Evolutionary conservation across 2,113 vertebrate species (phyloP), one percentile per base, ranked within the genome.

Genomic region (Eudyptes chrysolophus): DNA sequence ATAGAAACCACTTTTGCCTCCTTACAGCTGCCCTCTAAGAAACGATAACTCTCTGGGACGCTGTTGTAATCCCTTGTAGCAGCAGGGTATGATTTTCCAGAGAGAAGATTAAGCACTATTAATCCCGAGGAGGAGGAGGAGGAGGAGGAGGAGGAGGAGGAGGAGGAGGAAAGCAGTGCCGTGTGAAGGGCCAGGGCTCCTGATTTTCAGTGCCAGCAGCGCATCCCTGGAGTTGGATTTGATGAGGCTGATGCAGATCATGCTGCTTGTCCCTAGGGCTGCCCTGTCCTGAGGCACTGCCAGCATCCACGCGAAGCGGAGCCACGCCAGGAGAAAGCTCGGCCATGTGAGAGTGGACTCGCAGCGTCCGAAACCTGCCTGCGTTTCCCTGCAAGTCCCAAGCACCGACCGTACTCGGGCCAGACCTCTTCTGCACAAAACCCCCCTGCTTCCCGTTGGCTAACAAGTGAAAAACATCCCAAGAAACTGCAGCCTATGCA

Each of bases 271-370:
- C 60, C 24, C 68, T 6, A 34, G 20, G 9, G 48, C 22, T 40
- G 30, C 20, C 46, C 22, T 4, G 4, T 21, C 29, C 70, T 1
- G 2, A 69, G 52, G 13, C 3, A 1, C 55, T 80, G 46, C 18
- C 1, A 4, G 36, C 51, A 60, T 17, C 54, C 2, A 1, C 2
- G 5, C 2, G 5, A 52, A 61, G 44, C 0, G 9, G 64, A 61
- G 40, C 57, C 7, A 2, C 3, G 2, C 7, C 0, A 1, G 49
- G 51, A 65, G 69, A 52, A 87, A 84, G 21, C 42, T 87, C 0
- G 0, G 13, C 29, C 55, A 55, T 0, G 0, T 16, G 30, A 72
- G 9, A 48, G 11, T 1, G 1, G 66, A 17, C 29, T 64, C 22
- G 1, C 6, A 0, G 1, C 2, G 0, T 64, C 46, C 1, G 0